Percentiles rank a stretch among this genome's conserved stretches.
These are phyloP conservation scores for Pasiphila rectangulata DNA, from an alignment of 2,888 invertebrate species.

Conservation along the genomic window DNA sequence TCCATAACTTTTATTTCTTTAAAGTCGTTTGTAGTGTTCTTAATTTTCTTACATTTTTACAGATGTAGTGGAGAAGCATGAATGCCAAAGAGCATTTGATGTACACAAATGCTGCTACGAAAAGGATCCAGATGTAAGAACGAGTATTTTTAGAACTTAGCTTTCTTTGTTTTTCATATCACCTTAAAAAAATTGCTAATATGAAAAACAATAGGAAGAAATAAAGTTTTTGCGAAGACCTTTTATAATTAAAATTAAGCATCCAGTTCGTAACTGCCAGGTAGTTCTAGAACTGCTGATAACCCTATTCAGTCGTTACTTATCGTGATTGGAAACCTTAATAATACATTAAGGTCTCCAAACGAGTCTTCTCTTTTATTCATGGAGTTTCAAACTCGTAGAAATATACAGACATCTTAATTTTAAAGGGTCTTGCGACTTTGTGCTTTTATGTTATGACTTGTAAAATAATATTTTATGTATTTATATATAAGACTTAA, in stretches of 20 bases:
- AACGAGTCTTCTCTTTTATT: conserved; percentile 32
- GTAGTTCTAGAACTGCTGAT: no score
- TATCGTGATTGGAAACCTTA: conserved; percentile 30
- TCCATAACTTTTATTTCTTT: no score
- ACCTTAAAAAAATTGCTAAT: no score
- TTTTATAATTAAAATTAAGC: no score
- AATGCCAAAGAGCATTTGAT: conserved; percentile 70
- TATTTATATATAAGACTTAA: no score
- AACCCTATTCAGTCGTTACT: conserved; percentile 17
- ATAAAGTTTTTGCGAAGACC: no score
- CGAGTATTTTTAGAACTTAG: no score
- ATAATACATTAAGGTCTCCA: conserved; percentile 27
- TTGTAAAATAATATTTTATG: conserved; percentile 10
- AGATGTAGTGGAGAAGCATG: conserved; percentile 67
- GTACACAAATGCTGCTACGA: conserved; percentile 72
- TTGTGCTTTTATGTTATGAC: conserved; percentile 23
- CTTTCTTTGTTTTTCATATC: no score
- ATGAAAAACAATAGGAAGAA: no score
- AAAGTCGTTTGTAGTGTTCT: background rate
- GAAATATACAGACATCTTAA: conserved; percentile 31
- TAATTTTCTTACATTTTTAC: background rate
- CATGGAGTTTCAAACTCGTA: conserved; percentile 32
- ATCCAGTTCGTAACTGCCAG: no score
- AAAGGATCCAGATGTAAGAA: conserved; percentile 72
- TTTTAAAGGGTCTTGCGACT: conserved; percentile 26